These are phyloP conservation scores for Plagodis dolabraria DNA, from an alignment of 2,888 invertebrate species.

Conservation along the genomic window DNA sequence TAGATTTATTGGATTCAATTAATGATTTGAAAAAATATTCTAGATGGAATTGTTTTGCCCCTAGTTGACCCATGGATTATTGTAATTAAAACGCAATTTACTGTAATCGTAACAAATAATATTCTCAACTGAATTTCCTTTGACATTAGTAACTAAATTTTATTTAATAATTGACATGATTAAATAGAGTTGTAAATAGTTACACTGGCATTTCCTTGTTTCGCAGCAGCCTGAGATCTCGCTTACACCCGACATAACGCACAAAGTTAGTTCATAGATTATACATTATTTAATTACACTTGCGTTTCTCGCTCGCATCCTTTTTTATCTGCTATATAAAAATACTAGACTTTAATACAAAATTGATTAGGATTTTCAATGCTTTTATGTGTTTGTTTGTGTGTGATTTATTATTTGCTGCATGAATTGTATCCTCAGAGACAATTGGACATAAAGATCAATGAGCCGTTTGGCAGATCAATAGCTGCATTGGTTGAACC, in stretches of 20 bases:
- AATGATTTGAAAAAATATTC: too few relatives aligned
- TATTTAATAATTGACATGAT: too few relatives aligned
- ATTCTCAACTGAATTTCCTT: too few relatives aligned
- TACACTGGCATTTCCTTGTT: conserved; percentile 17
- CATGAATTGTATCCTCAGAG: not conserved
- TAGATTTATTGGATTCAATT: too few relatives aligned
- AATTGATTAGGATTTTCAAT: not conserved
- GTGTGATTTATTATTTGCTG: not conserved
- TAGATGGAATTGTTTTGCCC: too few relatives aligned
- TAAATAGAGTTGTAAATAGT: conserved; percentile 1
- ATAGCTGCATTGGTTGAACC: too few relatives aligned
- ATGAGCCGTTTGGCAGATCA: too few relatives aligned
- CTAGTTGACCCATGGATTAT: too few relatives aligned
- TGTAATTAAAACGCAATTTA: too few relatives aligned
- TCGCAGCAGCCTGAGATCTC: conserved; percentile 24
- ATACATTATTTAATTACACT: conserved; percentile 13
- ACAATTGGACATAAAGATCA: too few relatives aligned
- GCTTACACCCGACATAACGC: conserved; percentile 24
- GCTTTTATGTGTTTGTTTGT: not conserved
- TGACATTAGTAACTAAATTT: too few relatives aligned
- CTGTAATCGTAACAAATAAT: too few relatives aligned
- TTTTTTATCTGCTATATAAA: not conserved
- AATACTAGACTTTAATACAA: not conserved
- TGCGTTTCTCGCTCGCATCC: conserved; percentile 8
- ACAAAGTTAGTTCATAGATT: conserved; percentile 26